These are phyloP conservation scores for Megathymus violae DNA, from an alignment of 1,140 invertebrate genomes.

Conservation along the genomic window DNA sequence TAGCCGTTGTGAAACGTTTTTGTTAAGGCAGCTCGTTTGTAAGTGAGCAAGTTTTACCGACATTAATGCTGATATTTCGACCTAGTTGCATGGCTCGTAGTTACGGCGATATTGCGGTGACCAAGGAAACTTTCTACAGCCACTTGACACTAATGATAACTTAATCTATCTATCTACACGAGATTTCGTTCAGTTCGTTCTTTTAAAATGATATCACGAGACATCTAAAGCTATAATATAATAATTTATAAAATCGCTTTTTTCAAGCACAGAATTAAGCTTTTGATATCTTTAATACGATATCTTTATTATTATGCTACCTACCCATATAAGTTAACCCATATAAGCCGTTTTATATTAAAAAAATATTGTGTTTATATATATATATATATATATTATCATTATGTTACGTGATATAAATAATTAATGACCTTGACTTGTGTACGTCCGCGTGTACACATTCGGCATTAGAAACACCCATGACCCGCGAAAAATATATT, in stretches of 20 bases:
- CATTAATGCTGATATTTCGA: background rate
- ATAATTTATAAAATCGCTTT: background rate
- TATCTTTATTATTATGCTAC: no score
- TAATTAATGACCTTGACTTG: no score
- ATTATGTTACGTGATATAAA: no score
- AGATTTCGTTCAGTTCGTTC: background rate
- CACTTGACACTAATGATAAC: background rate
- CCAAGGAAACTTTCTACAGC: background rate
- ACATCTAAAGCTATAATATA: no score
- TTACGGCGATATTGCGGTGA: background rate
- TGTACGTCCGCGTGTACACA: no score
- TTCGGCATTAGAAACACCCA: no score
- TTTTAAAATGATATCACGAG: background rate
- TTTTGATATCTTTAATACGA: no score
- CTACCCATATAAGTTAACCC: no score
- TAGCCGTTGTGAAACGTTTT: background rate
- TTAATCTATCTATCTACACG: background rate
- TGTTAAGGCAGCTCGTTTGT: background rate
- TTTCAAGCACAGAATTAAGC: conserved; percentile 3
- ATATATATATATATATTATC: no score
- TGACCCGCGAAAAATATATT: no score
- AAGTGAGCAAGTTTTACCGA: background rate
- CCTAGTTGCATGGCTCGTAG: background rate
- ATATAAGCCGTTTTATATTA: no score
- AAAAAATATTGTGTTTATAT: no score